Conservation (phyloP, 2,888 invertebrate genomes). For the Tupiocoris notatus region DNA sequence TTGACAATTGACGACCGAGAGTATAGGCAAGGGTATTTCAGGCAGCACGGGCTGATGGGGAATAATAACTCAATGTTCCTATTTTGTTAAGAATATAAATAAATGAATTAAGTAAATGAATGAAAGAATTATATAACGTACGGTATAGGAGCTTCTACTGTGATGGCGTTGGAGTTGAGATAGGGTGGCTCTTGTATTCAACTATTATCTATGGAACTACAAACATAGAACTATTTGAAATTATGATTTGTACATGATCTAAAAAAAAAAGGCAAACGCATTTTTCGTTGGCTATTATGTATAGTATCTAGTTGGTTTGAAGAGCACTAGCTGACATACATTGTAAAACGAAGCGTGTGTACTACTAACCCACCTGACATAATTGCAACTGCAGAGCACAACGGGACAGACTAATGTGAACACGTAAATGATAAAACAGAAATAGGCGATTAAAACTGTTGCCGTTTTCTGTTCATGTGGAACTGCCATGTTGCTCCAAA, state of each 20-base stretch:
- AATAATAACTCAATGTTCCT: constrained; percentile 45
- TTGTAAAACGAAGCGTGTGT: not conserved
- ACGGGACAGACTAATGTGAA: too few relatives aligned
- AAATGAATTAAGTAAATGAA: not conserved
- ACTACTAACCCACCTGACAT: not conserved
- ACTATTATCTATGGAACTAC: constrained; percentile 27
- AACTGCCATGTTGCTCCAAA: constrained; percentile 26
- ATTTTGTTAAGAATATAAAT: constrained; percentile 45
- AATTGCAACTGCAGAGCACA: not conserved
- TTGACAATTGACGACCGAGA: constrained; percentile 28
- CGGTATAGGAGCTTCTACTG: constrained; percentile 48
- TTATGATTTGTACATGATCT: constrained; percentile 32
- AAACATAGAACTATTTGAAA: constrained; percentile 23
- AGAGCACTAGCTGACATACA: constrained; percentile 15
- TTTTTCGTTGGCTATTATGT: constrained; percentile 28
- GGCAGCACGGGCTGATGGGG: constrained; percentile 42
- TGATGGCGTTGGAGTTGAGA: constrained; percentile 47
- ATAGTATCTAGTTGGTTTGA: constrained; percentile 29
- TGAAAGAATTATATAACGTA: constrained; percentile 39
- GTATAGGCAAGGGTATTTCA: constrained; percentile 41
- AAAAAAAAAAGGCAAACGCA: constrained; percentile 24
- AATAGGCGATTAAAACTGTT: not conserved
- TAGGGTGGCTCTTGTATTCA: constrained; percentile 41
- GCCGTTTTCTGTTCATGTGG: constrained; percentile 3
- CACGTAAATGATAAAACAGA: constrained; percentile 1